Percentiles rank a stretch among this genome's conserved stretches.
Evolutionary conservation across 2,113 vertebrate species (phyloP).

Genomic region (Eonycteris spelaea): DNA sequence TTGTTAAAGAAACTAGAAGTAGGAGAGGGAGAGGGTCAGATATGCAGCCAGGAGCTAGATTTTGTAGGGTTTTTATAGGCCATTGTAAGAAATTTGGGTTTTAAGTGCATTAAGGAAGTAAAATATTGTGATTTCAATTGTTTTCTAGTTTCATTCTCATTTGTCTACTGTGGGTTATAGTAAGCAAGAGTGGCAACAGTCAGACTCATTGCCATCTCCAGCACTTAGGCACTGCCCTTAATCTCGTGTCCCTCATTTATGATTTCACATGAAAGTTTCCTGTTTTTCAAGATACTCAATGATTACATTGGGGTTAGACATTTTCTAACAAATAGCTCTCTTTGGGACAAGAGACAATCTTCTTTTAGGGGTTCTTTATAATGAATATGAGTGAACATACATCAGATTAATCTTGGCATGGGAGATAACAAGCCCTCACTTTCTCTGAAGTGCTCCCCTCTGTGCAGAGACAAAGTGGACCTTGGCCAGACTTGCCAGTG

Average conservation of each 20-base stretch:
- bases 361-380: not conserved
- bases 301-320: not conserved
- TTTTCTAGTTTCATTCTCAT: not conserved
- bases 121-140: not conserved
- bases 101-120: not conserved
- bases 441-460: conserved; percentile 50
- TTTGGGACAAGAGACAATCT: not conserved
- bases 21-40: not conserved
- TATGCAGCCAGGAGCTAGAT: not conserved
- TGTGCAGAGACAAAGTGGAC: conserved; percentile 36
- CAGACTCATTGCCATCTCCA: not conserved
- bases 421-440: not conserved
- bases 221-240: not conserved
- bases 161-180: not conserved
- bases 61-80: not conserved
- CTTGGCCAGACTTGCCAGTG: not conserved
- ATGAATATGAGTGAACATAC: not conserved
- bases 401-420: not conserved
- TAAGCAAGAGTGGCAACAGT: not conserved
- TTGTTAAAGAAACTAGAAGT: not conserved
- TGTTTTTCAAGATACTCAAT: not conserved
- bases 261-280: not conserved
- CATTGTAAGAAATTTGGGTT: not conserved
- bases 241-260: not conserved
- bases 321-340: not conserved